phyloP scores from a whole-genome alignment of 2,113 vertebrate genomes.

The Neodon shergylaensis region DNA sequence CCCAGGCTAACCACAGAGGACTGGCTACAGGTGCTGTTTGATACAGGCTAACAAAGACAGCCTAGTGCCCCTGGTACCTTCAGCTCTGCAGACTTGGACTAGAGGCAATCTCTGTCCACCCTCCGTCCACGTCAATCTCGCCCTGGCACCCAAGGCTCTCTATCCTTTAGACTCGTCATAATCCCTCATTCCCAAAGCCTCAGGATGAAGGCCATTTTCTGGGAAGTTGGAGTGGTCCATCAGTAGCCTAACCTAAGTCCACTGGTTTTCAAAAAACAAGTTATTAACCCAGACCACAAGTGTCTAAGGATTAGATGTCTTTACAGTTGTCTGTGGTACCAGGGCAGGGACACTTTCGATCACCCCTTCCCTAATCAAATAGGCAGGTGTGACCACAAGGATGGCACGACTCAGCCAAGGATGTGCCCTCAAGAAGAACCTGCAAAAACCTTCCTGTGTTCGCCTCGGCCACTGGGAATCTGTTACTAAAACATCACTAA shows the following conservation, averaged over 20 bases:
- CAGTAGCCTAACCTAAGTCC: background rate
- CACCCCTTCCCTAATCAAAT: background rate
- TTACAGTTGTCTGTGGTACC: background rate
- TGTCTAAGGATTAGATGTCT: background rate
- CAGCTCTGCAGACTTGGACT: background rate
- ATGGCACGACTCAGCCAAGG: fast-evolving
- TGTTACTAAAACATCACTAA: background rate
- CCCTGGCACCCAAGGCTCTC: background rate
- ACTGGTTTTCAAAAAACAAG: background rate
- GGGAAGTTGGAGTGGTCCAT: background rate
- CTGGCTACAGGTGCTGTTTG: background rate
- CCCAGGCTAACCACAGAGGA: background rate
- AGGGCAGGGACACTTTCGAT: background rate
- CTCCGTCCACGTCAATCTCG: too few relatives aligned
- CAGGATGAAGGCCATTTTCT: background rate
- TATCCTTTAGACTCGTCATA: background rate
- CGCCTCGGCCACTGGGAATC: fast-evolving
- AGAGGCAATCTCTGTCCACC: fast-evolving
- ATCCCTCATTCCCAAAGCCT: background rate
- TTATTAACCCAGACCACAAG: background rate
- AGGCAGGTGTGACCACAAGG: background rate
- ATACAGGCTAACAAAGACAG: background rate
- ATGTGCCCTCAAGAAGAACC: background rate
- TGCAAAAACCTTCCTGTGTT: background rate
- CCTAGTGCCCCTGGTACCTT: background rate